Evolutionary conservation across 1,140 invertebrate species (phyloP).

Genomic region (Portunus trituberculatus): DNA sequence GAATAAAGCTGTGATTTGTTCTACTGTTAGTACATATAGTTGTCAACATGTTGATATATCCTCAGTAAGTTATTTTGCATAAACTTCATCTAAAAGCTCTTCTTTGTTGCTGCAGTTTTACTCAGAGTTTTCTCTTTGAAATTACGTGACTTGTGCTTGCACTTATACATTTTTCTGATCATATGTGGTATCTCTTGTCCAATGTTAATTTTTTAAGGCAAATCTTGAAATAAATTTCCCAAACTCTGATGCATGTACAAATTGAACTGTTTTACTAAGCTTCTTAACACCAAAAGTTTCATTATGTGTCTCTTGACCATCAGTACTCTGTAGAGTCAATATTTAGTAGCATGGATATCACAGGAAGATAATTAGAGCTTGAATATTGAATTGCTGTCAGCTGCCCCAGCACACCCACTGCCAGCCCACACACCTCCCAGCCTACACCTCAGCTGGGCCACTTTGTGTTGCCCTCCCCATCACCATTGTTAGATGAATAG

Average conservation of each 20-base stretch:
- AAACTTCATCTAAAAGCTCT: no score
- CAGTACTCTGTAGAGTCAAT: background rate
- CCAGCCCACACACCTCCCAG: background rate
- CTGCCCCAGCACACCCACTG: background rate
- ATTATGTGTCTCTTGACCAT: background rate
- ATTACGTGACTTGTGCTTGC: background rate
- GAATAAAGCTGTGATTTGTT: no score
- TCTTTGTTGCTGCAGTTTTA: no score
- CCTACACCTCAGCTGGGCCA: background rate
- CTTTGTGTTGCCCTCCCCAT: background rate
- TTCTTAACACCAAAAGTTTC: background rate
- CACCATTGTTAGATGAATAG: background rate
- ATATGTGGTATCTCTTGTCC: background rate
- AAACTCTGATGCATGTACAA: background rate
- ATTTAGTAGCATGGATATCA: background rate
- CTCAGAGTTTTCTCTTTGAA: no score
- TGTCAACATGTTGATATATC: no score
- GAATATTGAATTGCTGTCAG: background rate
- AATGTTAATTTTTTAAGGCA: background rate
- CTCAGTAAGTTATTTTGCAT: no score
- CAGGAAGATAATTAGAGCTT: background rate
- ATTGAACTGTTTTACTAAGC: background rate
- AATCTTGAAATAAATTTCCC: background rate
- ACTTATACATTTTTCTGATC: background rate
- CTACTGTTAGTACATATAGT: no score